These are phyloP conservation scores for Ctenoplectra terminalis DNA, from an alignment of 1,140 invertebrate species.

Conservation along the genomic window DNA sequence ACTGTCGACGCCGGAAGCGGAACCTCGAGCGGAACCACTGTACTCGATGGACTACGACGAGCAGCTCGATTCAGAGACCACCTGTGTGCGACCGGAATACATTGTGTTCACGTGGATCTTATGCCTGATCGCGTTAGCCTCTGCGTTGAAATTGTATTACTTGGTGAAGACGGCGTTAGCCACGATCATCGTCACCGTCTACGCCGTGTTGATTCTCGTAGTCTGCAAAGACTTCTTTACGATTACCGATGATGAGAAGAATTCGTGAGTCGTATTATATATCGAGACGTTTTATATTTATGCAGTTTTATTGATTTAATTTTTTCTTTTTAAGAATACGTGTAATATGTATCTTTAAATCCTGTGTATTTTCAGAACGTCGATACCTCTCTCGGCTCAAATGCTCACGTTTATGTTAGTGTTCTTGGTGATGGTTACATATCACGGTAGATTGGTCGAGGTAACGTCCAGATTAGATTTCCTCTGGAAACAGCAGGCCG, in stretches of 20 bases:
- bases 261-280: conserved; percentile 51
- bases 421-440: conserved; percentile 94
- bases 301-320: not conserved
- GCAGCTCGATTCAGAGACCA: conserved; percentile 42
- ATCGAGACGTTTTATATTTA: not conserved
- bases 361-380: conserved; percentile 67
- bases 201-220: conserved; percentile 87
- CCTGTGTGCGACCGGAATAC: conserved; percentile 91
- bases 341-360: too few species aligned
- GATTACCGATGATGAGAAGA: conserved; percentile 51
- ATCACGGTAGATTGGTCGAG: conserved; percentile 95
- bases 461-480: conserved; percentile 96
- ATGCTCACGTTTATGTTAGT: conserved; percentile 92
- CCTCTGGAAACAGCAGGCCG: conserved; percentile 96
- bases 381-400: conserved; percentile 88
- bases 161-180: conserved; percentile 94
- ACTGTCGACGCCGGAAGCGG: conserved; percentile 50
- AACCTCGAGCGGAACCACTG: not conserved
- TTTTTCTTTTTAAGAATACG: not conserved
- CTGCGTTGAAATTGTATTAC: conserved; percentile 96
- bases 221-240: conserved; percentile 81
- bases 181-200: conserved; percentile 88
- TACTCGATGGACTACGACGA: conserved; percentile 1
- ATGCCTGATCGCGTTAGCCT: conserved; percentile 94
- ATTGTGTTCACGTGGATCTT: conserved; percentile 96